A percentile compares a stretch with the other conserved stretches of the same genome.
These are phyloP conservation scores for Tiaroga cobitis DNA, from an alignment of 2,797 vertebrate species.

Conservation along the genomic window DNA sequence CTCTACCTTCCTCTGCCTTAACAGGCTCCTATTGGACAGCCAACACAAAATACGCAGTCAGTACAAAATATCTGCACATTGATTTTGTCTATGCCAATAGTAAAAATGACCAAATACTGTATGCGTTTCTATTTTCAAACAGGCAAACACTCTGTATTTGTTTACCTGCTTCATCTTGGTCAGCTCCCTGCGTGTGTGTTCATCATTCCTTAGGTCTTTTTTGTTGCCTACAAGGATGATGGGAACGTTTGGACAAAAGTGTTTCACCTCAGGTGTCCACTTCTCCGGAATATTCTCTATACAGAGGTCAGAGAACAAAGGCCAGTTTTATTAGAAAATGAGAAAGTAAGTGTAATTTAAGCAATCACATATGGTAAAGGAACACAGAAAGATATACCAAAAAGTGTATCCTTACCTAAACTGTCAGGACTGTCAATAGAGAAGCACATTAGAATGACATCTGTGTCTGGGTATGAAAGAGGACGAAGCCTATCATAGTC, in stretches of 20 bases:
- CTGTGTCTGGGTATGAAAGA: constrained; percentile 97
- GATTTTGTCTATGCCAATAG: not conserved
- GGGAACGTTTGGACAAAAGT: constrained; percentile 98
- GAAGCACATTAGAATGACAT: constrained; percentile 99
- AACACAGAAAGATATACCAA: not conserved
- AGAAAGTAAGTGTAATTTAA: not conserved
- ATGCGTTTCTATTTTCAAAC: not conserved
- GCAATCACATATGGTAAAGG: not conserved
- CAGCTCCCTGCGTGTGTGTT: constrained; percentile 96
- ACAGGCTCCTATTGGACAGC: constrained; percentile 87
- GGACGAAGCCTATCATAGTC: constrained; percentile 97
- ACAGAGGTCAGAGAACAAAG: constrained; percentile 34
- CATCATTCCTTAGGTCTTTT: constrained; percentile 97
- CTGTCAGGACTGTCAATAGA: constrained; percentile 99
- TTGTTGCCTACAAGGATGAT: constrained; percentile 99
- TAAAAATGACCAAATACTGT: not conserved
- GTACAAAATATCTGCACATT: not conserved
- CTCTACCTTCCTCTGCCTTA: constrained; percentile 94
- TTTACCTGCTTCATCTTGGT: constrained; percentile 98
- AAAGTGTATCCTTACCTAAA: constrained; percentile 82
- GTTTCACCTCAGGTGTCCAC: constrained; percentile 98
- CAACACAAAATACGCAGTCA: constrained; percentile 20
- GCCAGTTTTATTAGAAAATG: not conserved
- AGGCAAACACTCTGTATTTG: not conserved
- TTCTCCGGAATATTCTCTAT: constrained; percentile 99